Evolutionary conservation across 2,113 vertebrate species (phyloP), one percentile per base, ranked within the genome.

Genomic region (Pituophis catenifer): DNA sequence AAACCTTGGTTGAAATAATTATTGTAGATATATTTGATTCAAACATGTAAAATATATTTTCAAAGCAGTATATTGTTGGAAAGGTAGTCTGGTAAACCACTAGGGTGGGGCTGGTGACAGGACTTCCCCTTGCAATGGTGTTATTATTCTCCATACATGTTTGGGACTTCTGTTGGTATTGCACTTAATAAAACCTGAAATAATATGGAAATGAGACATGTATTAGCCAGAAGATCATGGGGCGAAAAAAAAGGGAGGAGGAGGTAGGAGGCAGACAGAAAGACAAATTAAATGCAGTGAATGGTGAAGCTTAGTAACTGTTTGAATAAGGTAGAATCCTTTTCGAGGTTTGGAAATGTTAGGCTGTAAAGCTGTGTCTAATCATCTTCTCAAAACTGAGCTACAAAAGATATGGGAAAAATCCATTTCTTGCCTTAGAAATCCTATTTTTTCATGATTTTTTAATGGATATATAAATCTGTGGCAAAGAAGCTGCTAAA

Each of bases 91-190:
- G 48, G 86, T n/a, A 91, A 52, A 96, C 94, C 95, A 94, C 92
- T 54, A 92, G 96, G 96, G 96, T 96, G 96, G 96, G 96, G 96
- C 94, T 91, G 95, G 88, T 90, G 90, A 93, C 0, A 57, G 93
- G 75, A 95, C 62, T 91, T 91, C 91, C 93, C 95, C 94, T 65
- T 62, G 75, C 94, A 86, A 96, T 96, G 94, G 94, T 91, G 89
- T 88, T 1, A 38, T 81, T 54, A n/a, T 54, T 96, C 86, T 89
- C 93, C 87, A 93, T 96, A 93, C 95, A 96, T 96, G 94, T 97
- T 96, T 95, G 91, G 94, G 93, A 94, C 92, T 93, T 53, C 95
- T 96, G 96, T 98, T 98, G 96, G 94, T 94, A 94, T 92, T 94
- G 95, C 1, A 26, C 91, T 96, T 75, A 50, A 24, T 95, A 96